Evolutionary conservation across 1,140 invertebrate genomes (phyloP).

Genomic region (Thaumatotibia leucotreta): DNA sequence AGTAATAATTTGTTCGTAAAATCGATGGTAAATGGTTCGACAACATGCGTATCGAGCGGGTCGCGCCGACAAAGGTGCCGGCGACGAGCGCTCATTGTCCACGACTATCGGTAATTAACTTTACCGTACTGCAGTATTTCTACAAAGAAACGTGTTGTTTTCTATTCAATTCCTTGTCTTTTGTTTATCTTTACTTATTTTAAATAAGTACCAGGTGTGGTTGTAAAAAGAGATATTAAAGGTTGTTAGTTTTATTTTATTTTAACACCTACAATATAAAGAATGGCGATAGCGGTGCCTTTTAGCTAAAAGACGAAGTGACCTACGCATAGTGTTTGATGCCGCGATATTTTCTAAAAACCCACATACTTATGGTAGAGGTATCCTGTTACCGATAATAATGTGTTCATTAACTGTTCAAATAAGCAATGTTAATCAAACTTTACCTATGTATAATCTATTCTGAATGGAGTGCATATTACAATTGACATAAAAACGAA

Average conservation of each 20-base stretch:
- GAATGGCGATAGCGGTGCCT: not conserved
- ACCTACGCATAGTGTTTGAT: too few species aligned
- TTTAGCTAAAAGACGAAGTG: too few species aligned
- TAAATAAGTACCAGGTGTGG: not conserved
- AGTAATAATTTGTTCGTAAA: conserved; percentile 43
- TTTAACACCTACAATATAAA: not conserved
- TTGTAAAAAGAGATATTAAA: not conserved
- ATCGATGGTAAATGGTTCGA: conserved; percentile 50
- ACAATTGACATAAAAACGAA: too few species aligned
- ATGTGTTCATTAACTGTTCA: too few species aligned
- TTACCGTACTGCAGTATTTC: conserved; percentile 20
- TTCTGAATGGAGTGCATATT: too few species aligned
- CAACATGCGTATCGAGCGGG: conserved; percentile 48
- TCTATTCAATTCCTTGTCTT: conserved; percentile 8
- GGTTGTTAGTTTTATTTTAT: not conserved
- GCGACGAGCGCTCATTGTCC: conserved; percentile 21
- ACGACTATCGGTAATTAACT: conserved; percentile 29
- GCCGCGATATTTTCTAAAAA: too few species aligned
- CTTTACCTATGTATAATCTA: too few species aligned
- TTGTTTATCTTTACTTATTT: not conserved
- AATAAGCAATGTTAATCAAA: too few species aligned
- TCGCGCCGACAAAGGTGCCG: conserved; percentile 55
- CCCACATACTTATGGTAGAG: too few species aligned
- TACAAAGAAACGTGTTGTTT: conserved; percentile 11
- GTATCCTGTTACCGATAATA: too few species aligned